These are phyloP conservation scores for Drosophila kanekoi DNA, from an alignment of 2,888 invertebrate genomes.

Conservation along the genomic window DNA sequence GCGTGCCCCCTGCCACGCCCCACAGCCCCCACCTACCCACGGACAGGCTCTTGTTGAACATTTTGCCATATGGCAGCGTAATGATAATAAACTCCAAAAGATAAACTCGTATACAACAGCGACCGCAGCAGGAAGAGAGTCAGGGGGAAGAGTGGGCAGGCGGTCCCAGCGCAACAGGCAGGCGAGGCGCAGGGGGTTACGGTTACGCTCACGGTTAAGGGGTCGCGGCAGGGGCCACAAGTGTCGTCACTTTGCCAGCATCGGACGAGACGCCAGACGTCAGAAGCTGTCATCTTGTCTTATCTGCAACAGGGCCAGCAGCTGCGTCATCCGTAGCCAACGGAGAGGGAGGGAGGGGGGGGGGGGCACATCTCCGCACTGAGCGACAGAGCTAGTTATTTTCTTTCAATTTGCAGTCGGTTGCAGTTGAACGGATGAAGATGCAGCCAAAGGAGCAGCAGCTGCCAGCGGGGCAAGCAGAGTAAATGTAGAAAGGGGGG, in stretches of 20 bases:
- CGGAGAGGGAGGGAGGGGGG: too few species aligned
- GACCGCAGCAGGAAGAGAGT: conserved; percentile 24
- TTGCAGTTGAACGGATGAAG: conserved; percentile 21
- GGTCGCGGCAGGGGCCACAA: conserved; percentile 37
- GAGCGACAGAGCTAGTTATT: conserved; percentile 65
- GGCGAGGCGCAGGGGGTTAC: not conserved
- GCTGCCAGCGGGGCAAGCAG: conserved; percentile 1
- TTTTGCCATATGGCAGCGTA: conserved; percentile 81
- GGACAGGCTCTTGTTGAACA: conserved; percentile 49
- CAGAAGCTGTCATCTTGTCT: conserved; percentile 62
- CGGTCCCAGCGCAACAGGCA: conserved; percentile 1
- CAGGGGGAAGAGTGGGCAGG: conserved; percentile 4
- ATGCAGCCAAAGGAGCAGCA: conserved; percentile 7
- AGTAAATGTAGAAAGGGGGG: not conserved
- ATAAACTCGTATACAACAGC: conserved; percentile 54
- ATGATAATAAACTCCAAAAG: conserved; percentile 83
- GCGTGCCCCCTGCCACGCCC: not conserved
- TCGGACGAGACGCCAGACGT: conserved; percentile 7
- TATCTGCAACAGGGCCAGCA: conserved; percentile 51
- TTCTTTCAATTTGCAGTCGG: conserved; percentile 72
- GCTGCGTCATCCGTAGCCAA: not conserved
- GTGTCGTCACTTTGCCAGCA: conserved; percentile 56
- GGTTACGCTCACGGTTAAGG: conserved; percentile 3
- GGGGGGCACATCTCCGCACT: not conserved
- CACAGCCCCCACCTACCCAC: not conserved